A percentile compares a stretch with the other conserved stretches of the same genome.
These are phyloP conservation scores for Drosophila prostipennis DNA, from an alignment of 2,888 invertebrate species.

Conservation along the genomic window DNA sequence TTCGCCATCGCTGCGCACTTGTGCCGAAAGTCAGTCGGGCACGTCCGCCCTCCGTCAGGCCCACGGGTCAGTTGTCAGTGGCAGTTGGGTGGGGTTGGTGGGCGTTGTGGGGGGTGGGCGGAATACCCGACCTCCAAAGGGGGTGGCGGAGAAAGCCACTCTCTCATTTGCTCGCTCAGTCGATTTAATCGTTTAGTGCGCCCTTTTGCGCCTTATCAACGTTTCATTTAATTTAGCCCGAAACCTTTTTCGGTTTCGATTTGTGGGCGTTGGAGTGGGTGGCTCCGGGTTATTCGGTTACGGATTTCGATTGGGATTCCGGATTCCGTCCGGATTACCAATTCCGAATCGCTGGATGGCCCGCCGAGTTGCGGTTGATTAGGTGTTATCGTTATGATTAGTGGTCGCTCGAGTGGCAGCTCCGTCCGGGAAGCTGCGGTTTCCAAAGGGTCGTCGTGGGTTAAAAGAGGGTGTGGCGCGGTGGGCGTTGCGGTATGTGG, in stretches of 20 bases:
- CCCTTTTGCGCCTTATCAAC: constrained; percentile 80
- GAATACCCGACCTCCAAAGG: neutral
- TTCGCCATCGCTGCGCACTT: constrained; percentile 80
- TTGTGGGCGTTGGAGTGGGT: constrained; percentile 2
- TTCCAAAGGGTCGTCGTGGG: constrained; percentile 27
- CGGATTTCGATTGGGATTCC: constrained; percentile 46
- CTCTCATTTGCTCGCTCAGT: constrained; percentile 78
- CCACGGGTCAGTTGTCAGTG: constrained; percentile 37
- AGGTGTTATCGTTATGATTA: constrained; percentile 80
- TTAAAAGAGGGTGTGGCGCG: neutral
- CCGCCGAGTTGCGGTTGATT: constrained; percentile 68
- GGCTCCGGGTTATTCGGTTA: constrained; percentile 61
- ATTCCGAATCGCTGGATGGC: constrained; percentile 49
- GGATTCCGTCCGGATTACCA: constrained; percentile 44
- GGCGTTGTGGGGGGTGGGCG: neutral
- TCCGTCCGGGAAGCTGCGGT: constrained; percentile 35
- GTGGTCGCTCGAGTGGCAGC: constrained; percentile 63
- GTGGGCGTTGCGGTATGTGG: constrained; percentile 29
- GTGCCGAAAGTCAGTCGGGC: constrained; percentile 81
- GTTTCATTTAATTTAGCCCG: constrained; percentile 76
- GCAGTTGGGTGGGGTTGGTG: constrained; percentile 4
- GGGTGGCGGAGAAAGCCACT: constrained; percentile 26
- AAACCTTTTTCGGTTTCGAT: constrained; percentile 53
- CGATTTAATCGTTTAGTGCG: constrained; percentile 80
- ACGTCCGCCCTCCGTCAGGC: constrained; percentile 58